Base-by-base conservation (phyloP, 2,113 vertebrate species). In the Ammospiza nelsoni region DNA sequence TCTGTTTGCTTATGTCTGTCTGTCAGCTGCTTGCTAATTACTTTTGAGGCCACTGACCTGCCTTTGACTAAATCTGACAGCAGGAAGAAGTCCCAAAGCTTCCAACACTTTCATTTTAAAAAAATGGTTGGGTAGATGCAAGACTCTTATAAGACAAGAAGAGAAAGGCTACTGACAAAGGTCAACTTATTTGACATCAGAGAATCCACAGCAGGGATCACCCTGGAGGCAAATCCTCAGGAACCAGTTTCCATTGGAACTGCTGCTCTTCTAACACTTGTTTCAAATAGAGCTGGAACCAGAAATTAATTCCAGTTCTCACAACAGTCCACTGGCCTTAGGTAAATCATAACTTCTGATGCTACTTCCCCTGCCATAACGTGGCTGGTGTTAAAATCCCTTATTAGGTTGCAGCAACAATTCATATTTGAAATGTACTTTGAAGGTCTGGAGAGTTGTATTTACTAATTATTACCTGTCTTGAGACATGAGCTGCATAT, bases 381-480 rank as follows among this genome's bases (percentile, higher is more conserved):
- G 7, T 48, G 68, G 90, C 86, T 78, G 39, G 37, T 25, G 75
- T 78, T 95, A 59, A 87, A 92, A 71, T 87, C 87, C 77, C 80
- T 83, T 59, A 83, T 92, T 80, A 87, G 0, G 2, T n/a, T 92
- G 92, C 93, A 91, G 92, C 88, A 94, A 96, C 80, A 81, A 84
- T 84, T 95, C 84, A 44, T 72, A 91, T 92, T 89, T 88, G 63
- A 81, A 95, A 84, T 17, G 39, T 44, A 81, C 96, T 97, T 96
- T 95, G 97, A 97, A 94, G 83, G 91, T 72, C 86, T 90, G n/a
- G 62, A 85, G 86, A 92, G 84, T 69, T 94, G 62, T 73, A 81
- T 83, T 86, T 75, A 78, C 90, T 97, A 97, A 97, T 97, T 95
- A 95, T 90, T 96, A 96, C 94, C 91, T 93, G 90, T 91, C 90